Evolutionary conservation across 2,797 vertebrate genomes (phyloP).

Genomic region (Cottoperca gobio): DNA sequence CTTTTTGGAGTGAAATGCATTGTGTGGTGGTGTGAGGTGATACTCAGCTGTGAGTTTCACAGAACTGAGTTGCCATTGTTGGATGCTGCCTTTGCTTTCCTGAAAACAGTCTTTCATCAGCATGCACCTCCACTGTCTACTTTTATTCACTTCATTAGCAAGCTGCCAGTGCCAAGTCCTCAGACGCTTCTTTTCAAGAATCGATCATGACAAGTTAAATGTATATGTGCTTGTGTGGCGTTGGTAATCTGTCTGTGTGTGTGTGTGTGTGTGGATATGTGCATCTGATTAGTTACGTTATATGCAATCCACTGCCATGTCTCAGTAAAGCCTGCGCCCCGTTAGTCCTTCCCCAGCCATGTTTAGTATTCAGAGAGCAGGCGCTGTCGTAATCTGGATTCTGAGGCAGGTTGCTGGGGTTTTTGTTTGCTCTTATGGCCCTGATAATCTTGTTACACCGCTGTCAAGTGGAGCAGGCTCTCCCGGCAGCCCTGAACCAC

Average conservation of each 20-base stretch:
- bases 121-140: conserved; percentile 69
- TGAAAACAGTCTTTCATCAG: conserved; percentile 71
- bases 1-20: conserved; percentile 35
- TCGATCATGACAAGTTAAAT: conserved; percentile 76
- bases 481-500: conserved; percentile 74
- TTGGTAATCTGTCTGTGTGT: conserved; percentile 46
- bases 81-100: conserved; percentile 48
- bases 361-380: conserved; percentile 80
- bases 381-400: conserved; percentile 77
- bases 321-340: conserved; percentile 59
- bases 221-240: conserved; percentile 62
- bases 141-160: conserved; percentile 80
- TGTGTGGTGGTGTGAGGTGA: conserved; percentile 42
- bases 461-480: conserved; percentile 82
- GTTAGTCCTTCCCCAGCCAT: conserved; percentile 62
- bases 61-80: conserved; percentile 45
- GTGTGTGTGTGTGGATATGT: conserved; percentile 35
- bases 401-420: conserved; percentile 75
- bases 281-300: conserved; percentile 53
- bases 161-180: conserved; percentile 65
- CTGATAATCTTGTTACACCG: conserved; percentile 83
- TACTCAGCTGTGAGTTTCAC: conserved; percentile 56
- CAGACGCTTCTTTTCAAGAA: conserved; percentile 69
- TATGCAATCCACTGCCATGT: conserved; percentile 61
- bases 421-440: conserved; percentile 82